phyloP scores from a whole-genome alignment of 1,140 invertebrate species.

The Philopotamus ludificatus region DNA sequence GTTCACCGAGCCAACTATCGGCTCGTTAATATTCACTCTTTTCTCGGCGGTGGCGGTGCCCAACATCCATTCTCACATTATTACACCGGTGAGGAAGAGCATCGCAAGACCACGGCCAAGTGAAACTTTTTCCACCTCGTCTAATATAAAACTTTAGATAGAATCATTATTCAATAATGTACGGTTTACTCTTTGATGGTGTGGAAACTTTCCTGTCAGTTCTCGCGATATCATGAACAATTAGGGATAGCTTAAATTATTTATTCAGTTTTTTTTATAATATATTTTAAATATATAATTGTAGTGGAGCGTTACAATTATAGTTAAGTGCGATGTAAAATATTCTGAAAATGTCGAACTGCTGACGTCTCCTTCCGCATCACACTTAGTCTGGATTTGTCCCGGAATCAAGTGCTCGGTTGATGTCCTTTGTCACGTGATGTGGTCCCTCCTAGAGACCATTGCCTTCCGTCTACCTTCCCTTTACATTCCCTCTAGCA shows the following conservation, averaged over 20 bases:
- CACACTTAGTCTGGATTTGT: no score
- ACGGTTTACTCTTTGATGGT: background rate
- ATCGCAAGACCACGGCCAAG: background rate
- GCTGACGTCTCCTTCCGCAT: no score
- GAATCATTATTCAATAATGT: slow-evolving; percentile 27
- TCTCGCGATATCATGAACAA: no score
- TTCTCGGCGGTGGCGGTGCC: background rate
- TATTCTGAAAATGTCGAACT: no score
- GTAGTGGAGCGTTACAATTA: no score
- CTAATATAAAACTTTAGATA: slow-evolving; percentile 22
- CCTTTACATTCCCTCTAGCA: slow-evolving; percentile 11
- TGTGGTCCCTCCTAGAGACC: background rate
- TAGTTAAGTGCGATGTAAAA: no score
- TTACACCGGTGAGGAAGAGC: background rate
- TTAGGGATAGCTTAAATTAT: no score
- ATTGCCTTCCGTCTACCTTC: background rate
- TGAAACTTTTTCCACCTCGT: slow-evolving; percentile 20
- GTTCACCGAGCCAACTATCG: slow-evolving; percentile 6
- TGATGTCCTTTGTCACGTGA: background rate
- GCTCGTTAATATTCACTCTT: slow-evolving; percentile 27
- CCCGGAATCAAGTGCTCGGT: no score
- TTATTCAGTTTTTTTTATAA: no score
- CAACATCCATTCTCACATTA: slow-evolving; percentile 12
- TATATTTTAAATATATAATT: no score
- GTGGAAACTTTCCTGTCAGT: no score